These are phyloP conservation scores for Sphenodon punctatus DNA, from an alignment of 2,797 vertebrate species.

Conservation along the genomic window DNA sequence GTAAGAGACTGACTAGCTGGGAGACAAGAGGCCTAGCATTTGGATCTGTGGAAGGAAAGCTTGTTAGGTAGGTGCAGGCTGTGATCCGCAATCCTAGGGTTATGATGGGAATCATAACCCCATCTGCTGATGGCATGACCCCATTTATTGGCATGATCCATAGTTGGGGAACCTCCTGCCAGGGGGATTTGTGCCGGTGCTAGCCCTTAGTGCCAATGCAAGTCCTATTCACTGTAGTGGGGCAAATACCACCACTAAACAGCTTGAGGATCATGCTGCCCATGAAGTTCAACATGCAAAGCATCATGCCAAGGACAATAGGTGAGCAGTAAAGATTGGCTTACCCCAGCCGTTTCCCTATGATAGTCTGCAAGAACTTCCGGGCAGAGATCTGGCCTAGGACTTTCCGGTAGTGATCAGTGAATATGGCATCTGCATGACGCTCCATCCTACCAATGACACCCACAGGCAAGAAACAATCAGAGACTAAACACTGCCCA, in stretches of 20 bases:
- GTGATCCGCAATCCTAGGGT: too few species aligned
- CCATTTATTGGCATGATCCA: too few species aligned
- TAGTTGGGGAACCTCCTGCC: too few species aligned
- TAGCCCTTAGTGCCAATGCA: too few species aligned
- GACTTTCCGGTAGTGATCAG: conserved; percentile 92
- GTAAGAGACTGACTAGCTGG: neutral
- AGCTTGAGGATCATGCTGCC: too few species aligned
- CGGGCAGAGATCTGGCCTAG: conserved; percentile 90
- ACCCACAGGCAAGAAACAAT: too few species aligned
- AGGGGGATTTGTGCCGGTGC: too few species aligned
- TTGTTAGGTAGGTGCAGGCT: fast-evolving
- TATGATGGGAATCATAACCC: too few species aligned
- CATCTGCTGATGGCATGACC: too few species aligned
- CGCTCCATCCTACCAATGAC: conserved; percentile 79
- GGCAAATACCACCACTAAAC: too few species aligned
- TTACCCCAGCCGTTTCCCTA: conserved; percentile 89
- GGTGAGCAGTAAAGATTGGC: conserved; percentile 11
- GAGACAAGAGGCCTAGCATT: neutral
- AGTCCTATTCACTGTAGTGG: too few species aligned
- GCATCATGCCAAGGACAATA: fast-evolving
- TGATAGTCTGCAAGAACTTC: conserved; percentile 90
- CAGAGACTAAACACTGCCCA: too few species aligned
- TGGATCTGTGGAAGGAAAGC: neutral
- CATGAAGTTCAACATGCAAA: fast-evolving
- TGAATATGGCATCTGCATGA: conserved; percentile 94